phyloP scores from a whole-genome alignment of 2,888 invertebrate genomes.

The Brassicogethes aeneus region DNA sequence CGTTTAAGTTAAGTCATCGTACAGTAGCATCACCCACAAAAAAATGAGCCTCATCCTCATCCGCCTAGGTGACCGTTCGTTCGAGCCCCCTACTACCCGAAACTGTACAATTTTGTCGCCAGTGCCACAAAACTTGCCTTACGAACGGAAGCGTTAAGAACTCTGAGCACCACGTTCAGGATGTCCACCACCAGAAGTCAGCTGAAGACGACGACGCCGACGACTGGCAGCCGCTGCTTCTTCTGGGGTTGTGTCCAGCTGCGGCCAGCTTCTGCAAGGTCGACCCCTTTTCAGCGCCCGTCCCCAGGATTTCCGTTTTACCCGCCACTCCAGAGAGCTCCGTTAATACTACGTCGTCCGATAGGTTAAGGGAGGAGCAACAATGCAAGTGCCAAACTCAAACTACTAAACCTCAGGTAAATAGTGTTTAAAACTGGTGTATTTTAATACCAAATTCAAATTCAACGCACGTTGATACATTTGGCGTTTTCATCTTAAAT shows the following conservation, averaged over 20 bases:
- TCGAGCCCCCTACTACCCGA: conserved; percentile 67
- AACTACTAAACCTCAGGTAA: conserved; percentile 11
- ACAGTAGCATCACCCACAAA: neutral
- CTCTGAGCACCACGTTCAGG: conserved; percentile 15
- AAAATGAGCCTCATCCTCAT: conserved; percentile 2
- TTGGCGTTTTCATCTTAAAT: too few species aligned
- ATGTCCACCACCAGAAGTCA: conserved; percentile 11
- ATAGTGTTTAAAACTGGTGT: conserved; percentile 1
- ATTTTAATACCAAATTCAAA: neutral
- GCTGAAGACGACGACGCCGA: conserved; percentile 39
- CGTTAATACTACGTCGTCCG: neutral
- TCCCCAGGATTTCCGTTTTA: conserved; percentile 24
- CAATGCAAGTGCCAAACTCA: conserved; percentile 17
- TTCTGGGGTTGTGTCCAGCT: conserved; percentile 47
- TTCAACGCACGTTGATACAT: too few species aligned
- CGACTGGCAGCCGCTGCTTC: conserved; percentile 56
- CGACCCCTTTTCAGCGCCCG: conserved; percentile 43
- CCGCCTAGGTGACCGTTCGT: conserved; percentile 60
- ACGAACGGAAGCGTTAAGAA: conserved; percentile 29
- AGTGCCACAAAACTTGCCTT: conserved; percentile 71
- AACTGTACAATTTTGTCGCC: conserved; percentile 64
- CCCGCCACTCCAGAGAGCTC: conserved; percentile 28
- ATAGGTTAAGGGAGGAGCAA: conserved; percentile 6
- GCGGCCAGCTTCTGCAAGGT: conserved; percentile 49
- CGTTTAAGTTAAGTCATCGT: neutral